These are phyloP conservation scores for Plestiodon gilberti DNA, from an alignment of 2,113 vertebrate genomes.

Conservation along the genomic window DNA sequence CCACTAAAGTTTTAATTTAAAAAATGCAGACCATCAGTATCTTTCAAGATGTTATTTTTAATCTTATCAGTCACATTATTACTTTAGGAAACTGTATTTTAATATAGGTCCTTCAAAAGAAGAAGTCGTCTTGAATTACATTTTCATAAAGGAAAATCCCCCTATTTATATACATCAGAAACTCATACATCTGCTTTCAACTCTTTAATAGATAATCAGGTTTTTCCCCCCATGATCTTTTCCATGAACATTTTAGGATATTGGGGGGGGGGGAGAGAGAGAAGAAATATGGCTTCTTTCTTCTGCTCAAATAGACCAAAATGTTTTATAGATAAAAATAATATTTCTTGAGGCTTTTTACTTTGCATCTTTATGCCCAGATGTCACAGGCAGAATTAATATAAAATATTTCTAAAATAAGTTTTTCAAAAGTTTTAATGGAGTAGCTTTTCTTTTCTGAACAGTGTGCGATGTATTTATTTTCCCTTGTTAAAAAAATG, in stretches of 20 bases:
- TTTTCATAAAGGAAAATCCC: conserved; percentile 21
- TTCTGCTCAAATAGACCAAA: conserved; percentile 20
- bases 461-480: conserved; percentile 1
- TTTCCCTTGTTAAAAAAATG: background rate
- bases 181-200: conserved; percentile 28
- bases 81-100: conserved; percentile 7
- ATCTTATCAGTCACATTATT: conserved; percentile 12
- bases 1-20: background rate
- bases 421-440: background rate
- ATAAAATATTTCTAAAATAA: background rate
- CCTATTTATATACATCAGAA: conserved; percentile 12
- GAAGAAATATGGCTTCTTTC: conserved; percentile 14
- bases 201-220: conserved; percentile 15
- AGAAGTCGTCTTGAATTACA: background rate
- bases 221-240: conserved; percentile 5
- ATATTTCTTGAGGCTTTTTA: background rate
- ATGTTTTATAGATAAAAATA: background rate
- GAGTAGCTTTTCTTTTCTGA: background rate
- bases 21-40: background rate
- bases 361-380: background rate
- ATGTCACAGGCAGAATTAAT: conserved; percentile 16
- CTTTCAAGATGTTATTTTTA: conserved; percentile 41
- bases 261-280: too few species aligned
- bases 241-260: conserved; percentile 22
- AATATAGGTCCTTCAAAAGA: background rate